Conservation (phyloP, 2,888 invertebrate species). For the Lithosia quadra region DNA sequence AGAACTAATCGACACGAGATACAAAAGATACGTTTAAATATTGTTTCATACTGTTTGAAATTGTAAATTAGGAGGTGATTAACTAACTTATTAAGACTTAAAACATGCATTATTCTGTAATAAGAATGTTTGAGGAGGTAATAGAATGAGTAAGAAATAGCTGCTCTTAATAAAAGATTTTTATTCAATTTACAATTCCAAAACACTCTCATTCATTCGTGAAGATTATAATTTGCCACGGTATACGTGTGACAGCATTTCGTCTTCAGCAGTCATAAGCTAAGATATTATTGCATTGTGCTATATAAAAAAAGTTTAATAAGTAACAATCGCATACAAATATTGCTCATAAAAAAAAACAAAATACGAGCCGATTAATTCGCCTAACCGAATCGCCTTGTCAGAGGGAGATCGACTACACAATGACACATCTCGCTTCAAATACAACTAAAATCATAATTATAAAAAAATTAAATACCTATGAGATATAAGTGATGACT, state of each 20-base stretch:
- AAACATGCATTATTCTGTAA: background rate
- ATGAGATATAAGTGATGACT: conserved; percentile 86
- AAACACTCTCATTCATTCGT: background rate
- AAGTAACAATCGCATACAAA: background rate
- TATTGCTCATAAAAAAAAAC: background rate
- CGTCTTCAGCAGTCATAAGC: background rate
- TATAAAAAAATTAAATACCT: conserved; percentile 85
- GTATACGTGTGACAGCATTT: background rate
- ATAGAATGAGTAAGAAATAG: conserved; percentile 10
- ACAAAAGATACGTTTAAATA: background rate
- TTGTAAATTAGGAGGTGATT: conserved; percentile 1
- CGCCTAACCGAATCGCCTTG: conserved; percentile 54
- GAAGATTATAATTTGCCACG: background rate
- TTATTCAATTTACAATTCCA: conserved; percentile 11
- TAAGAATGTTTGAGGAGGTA: conserved; percentile 2
- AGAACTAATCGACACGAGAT: conserved; percentile 25
- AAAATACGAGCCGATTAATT: conserved; percentile 28
- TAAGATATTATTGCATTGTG: conserved; percentile 1
- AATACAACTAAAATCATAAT: conserved; percentile 74
- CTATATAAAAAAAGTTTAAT: background rate
- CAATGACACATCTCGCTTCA: conserved; percentile 78
- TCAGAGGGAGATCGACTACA: conserved; percentile 70
- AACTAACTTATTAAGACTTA: background rate
- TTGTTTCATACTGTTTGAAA: background rate
- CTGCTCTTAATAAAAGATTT: conserved; percentile 11